Evolutionary conservation across 2,797 vertebrate species (phyloP).

Genomic region (Tragelaphus oryx): DNA sequence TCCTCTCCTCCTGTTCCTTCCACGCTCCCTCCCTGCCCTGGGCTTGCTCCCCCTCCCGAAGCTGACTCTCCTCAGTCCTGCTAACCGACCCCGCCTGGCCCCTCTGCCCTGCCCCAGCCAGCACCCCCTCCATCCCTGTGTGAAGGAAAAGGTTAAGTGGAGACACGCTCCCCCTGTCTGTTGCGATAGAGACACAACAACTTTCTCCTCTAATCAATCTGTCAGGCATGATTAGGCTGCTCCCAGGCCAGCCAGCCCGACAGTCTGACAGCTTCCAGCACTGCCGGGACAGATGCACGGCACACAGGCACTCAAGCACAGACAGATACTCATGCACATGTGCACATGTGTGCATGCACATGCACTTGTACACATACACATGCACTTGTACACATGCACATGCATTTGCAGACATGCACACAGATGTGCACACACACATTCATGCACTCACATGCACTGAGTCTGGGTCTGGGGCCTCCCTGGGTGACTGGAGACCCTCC

Average conservation of each 20-base stretch:
- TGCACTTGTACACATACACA: accelerated
- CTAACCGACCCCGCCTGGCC: not conserved
- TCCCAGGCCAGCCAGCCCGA: not conserved
- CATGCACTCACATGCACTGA: not conserved
- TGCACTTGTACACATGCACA: accelerated
- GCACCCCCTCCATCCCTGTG: not conserved
- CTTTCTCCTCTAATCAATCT: conserved; percentile 69
- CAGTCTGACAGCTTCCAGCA: not conserved
- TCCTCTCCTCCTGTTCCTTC: not conserved
- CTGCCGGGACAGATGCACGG: accelerated
- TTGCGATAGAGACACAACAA: conserved; percentile 37
- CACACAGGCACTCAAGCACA: not conserved
- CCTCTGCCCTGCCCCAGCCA: not conserved
- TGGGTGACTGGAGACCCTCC: not conserved
- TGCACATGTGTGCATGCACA: too few species aligned
- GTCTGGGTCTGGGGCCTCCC: not conserved
- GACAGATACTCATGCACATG: accelerated
- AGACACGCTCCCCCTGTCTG: conserved; percentile 57
- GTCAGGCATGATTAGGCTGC: conserved; percentile 59
- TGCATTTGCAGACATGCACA: accelerated
- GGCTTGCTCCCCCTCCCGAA: accelerated
- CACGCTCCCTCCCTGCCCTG: not conserved
- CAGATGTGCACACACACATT: accelerated
- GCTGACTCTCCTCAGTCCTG: not conserved
- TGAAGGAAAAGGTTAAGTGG: conserved; percentile 60